Conservation (phyloP, 2,797 vertebrate species). For the Sebastes steindachneri region DNA sequence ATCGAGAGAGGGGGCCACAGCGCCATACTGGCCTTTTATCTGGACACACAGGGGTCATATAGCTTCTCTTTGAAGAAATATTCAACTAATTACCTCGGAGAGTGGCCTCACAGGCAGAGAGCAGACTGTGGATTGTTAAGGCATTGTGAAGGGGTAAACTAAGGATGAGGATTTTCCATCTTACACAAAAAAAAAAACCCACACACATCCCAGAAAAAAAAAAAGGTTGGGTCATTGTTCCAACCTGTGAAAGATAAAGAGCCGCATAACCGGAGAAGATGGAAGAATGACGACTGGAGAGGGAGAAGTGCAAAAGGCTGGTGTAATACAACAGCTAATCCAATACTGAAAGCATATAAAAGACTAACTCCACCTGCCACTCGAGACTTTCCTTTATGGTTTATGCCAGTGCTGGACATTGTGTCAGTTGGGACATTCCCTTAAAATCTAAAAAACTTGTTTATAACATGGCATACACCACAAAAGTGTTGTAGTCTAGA, state of each 20-base stretch:
- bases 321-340: conserved; percentile 27
- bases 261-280: conserved; percentile 61
- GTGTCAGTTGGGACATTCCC: not conserved
- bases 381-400: not conserved
- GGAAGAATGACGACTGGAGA: conserved; percentile 45
- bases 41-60: conserved; percentile 82
- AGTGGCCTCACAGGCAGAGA: conserved; percentile 81
- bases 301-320: conserved; percentile 33
- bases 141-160: conserved; percentile 80
- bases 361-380: conserved; percentile 26
- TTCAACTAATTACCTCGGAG: conserved; percentile 88
- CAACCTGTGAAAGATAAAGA: conserved; percentile 59
- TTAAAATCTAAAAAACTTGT: not conserved
- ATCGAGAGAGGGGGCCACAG: conserved; percentile 70
- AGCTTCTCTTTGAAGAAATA: conserved; percentile 89
- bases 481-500: not conserved
- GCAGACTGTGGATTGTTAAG: conserved; percentile 77
- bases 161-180: conserved; percentile 80
- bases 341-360: conserved; percentile 20
- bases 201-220: conserved; percentile 26
- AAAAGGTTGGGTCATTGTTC: conserved; percentile 67
- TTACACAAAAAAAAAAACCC: conserved; percentile 43
- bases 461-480: not conserved
- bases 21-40: conserved; percentile 84
- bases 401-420: not conserved